Evolutionary conservation across 2,888 invertebrate species (phyloP).

Genomic region (Oscheius myriophilus): DNA sequence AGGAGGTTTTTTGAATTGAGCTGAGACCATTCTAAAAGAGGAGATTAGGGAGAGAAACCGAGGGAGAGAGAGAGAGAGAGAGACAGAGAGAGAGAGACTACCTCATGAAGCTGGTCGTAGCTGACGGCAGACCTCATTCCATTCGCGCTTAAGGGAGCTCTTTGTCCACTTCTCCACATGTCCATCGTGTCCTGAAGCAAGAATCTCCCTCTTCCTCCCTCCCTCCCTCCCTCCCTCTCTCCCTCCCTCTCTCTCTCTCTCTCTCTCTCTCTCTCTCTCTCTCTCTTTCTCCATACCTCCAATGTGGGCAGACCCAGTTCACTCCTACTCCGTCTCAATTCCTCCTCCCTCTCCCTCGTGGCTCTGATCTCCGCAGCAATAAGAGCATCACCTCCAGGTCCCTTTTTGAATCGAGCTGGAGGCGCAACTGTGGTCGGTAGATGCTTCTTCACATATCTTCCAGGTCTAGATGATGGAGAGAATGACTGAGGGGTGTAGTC

Average conservation of each 20-base stretch:
- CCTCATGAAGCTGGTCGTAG: slow-evolving; percentile 34
- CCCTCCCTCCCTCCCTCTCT: not conserved
- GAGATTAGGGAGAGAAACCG: not conserved
- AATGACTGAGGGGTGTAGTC: slow-evolving; percentile 16
- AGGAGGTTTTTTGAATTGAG: slow-evolving; percentile 18
- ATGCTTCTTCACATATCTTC: slow-evolving; percentile 30
- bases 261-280: not conserved
- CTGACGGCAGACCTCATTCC: slow-evolving; percentile 25
- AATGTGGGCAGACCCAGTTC: slow-evolving; percentile 40
- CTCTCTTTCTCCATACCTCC: slow-evolving; percentile 28
- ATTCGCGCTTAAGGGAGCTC: not conserved
- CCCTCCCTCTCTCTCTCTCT: not conserved
- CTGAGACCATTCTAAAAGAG: slow-evolving; percentile 5
- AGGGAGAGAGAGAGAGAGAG: not conserved
- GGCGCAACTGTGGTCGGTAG: not conserved
- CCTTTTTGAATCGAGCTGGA: slow-evolving; percentile 13
- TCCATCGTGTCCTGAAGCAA: slow-evolving; percentile 32
- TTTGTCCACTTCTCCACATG: slow-evolving; percentile 24
- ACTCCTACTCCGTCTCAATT: slow-evolving; percentile 70
- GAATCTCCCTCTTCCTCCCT: not conserved
- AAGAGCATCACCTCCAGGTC: slow-evolving; percentile 20
- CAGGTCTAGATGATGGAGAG: slow-evolving; percentile 11
- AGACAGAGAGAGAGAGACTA: not conserved
- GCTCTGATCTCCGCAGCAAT: slow-evolving; percentile 72
- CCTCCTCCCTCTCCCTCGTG: slow-evolving; percentile 73